phyloP scores from a whole-genome alignment of 2,797 vertebrate genomes.

The Alauda arvensis region DNA sequence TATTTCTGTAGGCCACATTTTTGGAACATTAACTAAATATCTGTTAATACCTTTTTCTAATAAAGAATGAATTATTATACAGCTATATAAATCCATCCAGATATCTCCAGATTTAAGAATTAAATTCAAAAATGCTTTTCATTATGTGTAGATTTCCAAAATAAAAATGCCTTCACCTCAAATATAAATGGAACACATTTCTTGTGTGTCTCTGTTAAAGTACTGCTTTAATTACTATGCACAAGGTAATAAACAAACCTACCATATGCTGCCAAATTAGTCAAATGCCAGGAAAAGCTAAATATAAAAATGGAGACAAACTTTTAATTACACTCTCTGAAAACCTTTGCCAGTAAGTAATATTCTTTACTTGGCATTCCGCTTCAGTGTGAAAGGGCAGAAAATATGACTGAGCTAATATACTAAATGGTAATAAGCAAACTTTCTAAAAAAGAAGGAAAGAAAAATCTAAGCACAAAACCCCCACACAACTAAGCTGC shows the following conservation, averaged over 20 bases:
- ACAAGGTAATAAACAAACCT: constrained; percentile 53
- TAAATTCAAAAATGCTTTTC: background rate
- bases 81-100: background rate
- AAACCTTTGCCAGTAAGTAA: constrained; percentile 50
- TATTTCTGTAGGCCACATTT: background rate
- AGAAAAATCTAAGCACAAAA: background rate
- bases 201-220: constrained; percentile 34
- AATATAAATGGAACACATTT: constrained; percentile 21
- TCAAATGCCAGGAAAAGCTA: constrained; percentile 61
- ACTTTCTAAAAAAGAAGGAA: background rate
- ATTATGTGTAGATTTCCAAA: background rate
- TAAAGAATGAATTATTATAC: background rate
- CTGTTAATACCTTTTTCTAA: background rate
- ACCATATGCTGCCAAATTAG: constrained; percentile 62
- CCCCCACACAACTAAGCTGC: background rate
- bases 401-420: constrained; percentile 15
- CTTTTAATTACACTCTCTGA: constrained; percentile 52
- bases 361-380: constrained; percentile 46
- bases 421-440: background rate
- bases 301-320: constrained; percentile 52
- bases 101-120: background rate
- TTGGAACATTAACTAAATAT: background rate
- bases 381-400: constrained; percentile 7
- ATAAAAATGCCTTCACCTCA: background rate
- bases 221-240: constrained; percentile 42